Percentiles rank a stretch among this genome's conserved stretches.
Conservation (phyloP, 2,888 invertebrate species). For the Rhorus exstirpatorius region DNA sequence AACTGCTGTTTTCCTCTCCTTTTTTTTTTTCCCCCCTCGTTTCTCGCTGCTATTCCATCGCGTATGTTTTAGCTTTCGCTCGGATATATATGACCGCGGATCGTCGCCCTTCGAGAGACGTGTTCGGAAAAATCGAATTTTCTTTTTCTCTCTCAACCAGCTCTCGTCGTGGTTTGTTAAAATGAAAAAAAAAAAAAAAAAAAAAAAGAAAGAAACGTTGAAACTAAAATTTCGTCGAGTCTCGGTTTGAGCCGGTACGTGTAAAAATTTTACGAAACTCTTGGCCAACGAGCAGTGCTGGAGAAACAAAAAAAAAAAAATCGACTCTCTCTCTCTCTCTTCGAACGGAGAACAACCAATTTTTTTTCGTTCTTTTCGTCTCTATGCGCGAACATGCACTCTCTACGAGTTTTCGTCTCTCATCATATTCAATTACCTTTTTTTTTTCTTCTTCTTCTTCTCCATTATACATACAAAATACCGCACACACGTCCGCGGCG, state of each 20-base stretch:
- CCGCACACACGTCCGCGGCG: conserved; percentile 65
- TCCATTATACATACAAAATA: conserved; percentile 73
- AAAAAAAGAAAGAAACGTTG: conserved; percentile 31
- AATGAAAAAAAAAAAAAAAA: conserved; percentile 30
- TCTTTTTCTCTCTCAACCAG: conserved; percentile 22
- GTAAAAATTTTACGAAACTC: conserved; percentile 27
- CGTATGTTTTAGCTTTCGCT: conserved; percentile 68
- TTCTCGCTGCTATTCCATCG: no score
- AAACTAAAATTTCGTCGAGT: conserved; percentile 3
- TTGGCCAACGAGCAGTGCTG: not conserved
- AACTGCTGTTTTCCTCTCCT: conserved; percentile 56
- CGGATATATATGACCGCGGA: conserved; percentile 55
- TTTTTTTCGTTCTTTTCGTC: conserved; percentile 40
- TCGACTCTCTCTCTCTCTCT: conserved; percentile 54
- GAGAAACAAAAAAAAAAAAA: conserved; percentile 22
- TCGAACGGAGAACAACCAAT: conserved; percentile 71
- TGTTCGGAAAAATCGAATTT: conserved; percentile 54
- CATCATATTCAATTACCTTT: not conserved
- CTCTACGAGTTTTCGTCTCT: conserved; percentile 43
- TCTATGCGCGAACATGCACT: conserved; percentile 20
- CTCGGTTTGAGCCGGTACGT: not conserved
- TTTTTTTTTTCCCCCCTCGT: conserved; percentile 42
- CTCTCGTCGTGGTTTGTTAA: conserved; percentile 35
- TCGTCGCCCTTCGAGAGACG: conserved; percentile 62
- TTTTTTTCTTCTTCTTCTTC: conserved; percentile 41